These are phyloP conservation scores for Pangasius mekongensis DNA, from an alignment of 2,797 vertebrate genomes.

Conservation along the genomic window DNA sequence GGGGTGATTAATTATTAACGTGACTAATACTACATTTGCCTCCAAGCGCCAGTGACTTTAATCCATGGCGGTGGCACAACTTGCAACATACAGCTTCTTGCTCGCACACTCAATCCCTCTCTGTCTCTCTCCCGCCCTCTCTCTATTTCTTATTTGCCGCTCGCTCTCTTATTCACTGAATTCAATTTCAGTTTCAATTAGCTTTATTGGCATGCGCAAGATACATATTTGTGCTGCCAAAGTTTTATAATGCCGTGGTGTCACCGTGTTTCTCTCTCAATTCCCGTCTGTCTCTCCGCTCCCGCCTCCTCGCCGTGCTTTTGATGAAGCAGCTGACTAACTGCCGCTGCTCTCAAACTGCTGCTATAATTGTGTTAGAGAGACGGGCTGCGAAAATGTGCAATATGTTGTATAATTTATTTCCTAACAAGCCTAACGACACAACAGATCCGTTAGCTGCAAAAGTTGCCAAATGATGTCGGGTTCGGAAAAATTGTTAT, in stretches of 20 bases:
- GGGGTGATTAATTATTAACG: conserved; percentile 82
- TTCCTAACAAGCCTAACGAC: conserved; percentile 34
- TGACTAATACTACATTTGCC: conserved; percentile 82
- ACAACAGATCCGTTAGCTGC: conserved; percentile 6
- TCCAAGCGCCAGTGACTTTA: conserved; percentile 69
- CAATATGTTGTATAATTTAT: conserved; percentile 42
- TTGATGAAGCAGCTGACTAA: conserved; percentile 36
- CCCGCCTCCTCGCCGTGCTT: conserved; percentile 37
- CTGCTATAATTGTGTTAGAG: conserved; percentile 39
- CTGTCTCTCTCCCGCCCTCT: conserved; percentile 59
- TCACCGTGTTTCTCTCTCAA: conserved; percentile 44
- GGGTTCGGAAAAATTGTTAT: conserved; percentile 6
- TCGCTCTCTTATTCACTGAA: conserved; percentile 59
- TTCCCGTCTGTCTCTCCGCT: conserved; percentile 45
- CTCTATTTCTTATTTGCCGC: conserved; percentile 19
- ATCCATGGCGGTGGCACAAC: conserved; percentile 71
- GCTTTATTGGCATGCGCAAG: conserved; percentile 56
- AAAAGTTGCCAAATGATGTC: conserved; percentile 26
- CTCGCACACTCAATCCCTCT: conserved; percentile 53
- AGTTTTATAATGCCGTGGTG: conserved; percentile 52
- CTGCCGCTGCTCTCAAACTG: conserved; percentile 31
- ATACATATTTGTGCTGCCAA: conserved; percentile 61
- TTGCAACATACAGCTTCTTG: conserved; percentile 52
- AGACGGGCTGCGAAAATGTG: conserved; percentile 17
- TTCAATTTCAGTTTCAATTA: conserved; percentile 61